A percentile compares a stretch with the other conserved stretches of the same genome.
These are phyloP conservation scores for Malaclemys terrapin DNA, from an alignment of 2,113 vertebrate genomes.

Conservation along the genomic window DNA sequence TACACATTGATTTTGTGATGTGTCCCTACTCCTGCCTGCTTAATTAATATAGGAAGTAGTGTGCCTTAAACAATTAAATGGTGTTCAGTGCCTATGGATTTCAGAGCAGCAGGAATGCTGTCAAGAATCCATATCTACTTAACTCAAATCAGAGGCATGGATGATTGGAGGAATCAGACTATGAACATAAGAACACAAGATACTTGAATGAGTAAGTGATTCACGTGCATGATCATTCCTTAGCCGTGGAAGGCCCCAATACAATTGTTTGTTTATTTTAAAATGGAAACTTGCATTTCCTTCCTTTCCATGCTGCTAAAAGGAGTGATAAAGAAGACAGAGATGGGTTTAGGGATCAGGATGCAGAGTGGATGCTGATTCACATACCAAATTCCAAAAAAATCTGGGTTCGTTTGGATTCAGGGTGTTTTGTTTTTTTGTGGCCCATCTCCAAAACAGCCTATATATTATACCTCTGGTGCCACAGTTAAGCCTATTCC, in stretches of 20 bases:
- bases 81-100: background rate
- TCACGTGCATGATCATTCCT: background rate
- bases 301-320: background rate
- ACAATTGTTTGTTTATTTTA: conserved; percentile 25
- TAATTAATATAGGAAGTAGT: background rate
- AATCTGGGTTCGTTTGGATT: background rate
- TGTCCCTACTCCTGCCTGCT: background rate
- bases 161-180: background rate
- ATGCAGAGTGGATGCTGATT: background rate
- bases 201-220: too few relatives aligned
- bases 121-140: background rate
- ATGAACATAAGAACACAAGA: too few relatives aligned
- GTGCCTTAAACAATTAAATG: background rate
- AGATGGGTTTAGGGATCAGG: background rate
- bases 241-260: background rate
- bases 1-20: background rate
- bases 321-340: background rate
- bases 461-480: background rate
- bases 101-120: background rate
- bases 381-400: background rate
- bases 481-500: background rate
- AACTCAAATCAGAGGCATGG: background rate
- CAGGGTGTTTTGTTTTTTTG: background rate
- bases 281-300: conserved; percentile 6
- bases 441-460: background rate